phyloP scores from a whole-genome alignment of 2,888 invertebrate species.

The Dasypolia templi region DNA sequence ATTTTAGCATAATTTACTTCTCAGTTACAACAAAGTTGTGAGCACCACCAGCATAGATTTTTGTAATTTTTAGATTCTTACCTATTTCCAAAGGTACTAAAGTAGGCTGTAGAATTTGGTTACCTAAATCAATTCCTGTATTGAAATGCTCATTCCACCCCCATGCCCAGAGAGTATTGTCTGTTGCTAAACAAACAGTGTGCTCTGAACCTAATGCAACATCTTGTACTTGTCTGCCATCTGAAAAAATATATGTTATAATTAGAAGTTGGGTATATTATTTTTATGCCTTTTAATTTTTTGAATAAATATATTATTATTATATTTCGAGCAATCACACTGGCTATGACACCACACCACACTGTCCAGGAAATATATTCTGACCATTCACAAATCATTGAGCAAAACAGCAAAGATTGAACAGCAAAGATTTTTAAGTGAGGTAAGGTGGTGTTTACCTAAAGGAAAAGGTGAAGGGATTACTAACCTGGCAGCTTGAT shows the following conservation, averaged over 20 bases:
- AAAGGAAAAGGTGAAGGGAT: background rate
- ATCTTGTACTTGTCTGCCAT: slow-evolving; percentile 87
- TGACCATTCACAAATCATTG: background rate
- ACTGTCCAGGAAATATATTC: background rate
- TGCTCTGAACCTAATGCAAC: slow-evolving; percentile 95
- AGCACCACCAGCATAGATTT: slow-evolving; percentile 85
- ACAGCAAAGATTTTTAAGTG: background rate
- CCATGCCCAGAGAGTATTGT: slow-evolving; percentile 93
- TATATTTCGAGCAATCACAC: background rate
- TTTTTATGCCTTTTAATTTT: too few species aligned
- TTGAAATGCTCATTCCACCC: slow-evolving; percentile 98
- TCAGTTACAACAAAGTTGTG: slow-evolving; percentile 84
- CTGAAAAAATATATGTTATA: slow-evolving; percentile 74
- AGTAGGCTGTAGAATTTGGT: slow-evolving; percentile 78
- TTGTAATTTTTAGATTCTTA: slow-evolving; percentile 70
- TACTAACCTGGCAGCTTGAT: slow-evolving; percentile 83
- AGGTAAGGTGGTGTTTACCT: background rate
- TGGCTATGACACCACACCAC: background rate
- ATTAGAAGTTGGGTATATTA: background rate
- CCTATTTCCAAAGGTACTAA: slow-evolving; percentile 75
- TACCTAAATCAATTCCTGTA: slow-evolving; percentile 91
- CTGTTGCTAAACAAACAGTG: slow-evolving; percentile 92
- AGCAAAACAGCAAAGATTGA: too few species aligned
- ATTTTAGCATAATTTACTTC: slow-evolving; percentile 44
- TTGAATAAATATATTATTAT: background rate